These are phyloP conservation scores for Limnephilus auricula DNA, from an alignment of 2,888 invertebrate species.

Conservation along the genomic window DNA sequence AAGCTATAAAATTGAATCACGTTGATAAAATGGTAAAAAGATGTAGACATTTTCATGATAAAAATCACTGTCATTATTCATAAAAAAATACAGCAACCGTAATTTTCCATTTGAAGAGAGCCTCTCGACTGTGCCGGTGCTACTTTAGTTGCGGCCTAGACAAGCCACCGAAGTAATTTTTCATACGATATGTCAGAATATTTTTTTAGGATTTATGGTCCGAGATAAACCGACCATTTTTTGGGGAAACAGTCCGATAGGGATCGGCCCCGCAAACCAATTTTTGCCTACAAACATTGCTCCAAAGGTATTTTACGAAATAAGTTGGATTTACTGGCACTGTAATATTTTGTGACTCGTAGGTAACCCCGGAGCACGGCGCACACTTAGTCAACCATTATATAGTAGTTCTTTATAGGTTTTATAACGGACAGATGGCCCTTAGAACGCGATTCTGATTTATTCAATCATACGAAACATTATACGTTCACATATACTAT, in stretches of 20 bases:
- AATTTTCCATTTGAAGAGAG: constrained; percentile 19
- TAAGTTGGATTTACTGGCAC: constrained; percentile 60
- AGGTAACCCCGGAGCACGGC: constrained; percentile 21
- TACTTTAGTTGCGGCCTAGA: constrained; percentile 48
- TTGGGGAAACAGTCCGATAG: constrained; percentile 60
- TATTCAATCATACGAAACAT: constrained; percentile 39
- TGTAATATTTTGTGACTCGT: constrained; percentile 57
- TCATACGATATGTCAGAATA: constrained; percentile 63
- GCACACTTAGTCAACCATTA: constrained; percentile 59
- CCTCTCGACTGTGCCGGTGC: not conserved
- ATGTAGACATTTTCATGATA: not conserved
- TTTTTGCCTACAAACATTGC: constrained; percentile 59
- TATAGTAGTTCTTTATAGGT: constrained; percentile 38
- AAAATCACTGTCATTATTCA: not conserved
- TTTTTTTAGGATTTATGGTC: constrained; percentile 64
- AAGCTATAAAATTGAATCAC: not conserved
- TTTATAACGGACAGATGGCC: constrained; percentile 50
- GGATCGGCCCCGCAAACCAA: constrained; percentile 61
- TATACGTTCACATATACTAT: not conserved
- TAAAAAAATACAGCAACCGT: not conserved
- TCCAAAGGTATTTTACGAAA: constrained; percentile 63
- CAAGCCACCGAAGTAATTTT: constrained; percentile 61
- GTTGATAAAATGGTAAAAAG: not conserved
- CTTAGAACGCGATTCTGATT: constrained; percentile 47
- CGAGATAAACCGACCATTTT: constrained; percentile 61